phyloP scores from a whole-genome alignment of 2,888 invertebrate genomes.

The Chrysina gloriosa region DNA sequence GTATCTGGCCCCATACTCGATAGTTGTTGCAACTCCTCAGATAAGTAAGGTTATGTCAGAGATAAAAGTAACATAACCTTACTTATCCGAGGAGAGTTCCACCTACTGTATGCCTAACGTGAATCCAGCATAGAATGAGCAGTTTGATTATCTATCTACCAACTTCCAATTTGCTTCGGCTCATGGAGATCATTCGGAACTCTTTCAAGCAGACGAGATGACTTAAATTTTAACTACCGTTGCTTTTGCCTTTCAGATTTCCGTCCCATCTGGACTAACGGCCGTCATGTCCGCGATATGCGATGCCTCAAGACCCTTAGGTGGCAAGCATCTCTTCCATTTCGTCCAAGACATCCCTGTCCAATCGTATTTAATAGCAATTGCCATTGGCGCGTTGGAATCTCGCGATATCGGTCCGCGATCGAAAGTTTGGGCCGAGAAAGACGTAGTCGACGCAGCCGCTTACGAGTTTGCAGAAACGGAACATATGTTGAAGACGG shows the following conservation, averaged over 20 bases:
- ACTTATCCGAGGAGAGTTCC: too few relatives aligned
- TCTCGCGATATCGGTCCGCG: slow-evolving; percentile 81
- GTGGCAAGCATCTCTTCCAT: slow-evolving; percentile 65
- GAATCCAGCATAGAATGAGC: too few relatives aligned
- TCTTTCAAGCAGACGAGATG: too few relatives aligned
- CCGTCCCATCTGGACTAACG: slow-evolving; percentile 79
- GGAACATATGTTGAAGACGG: slow-evolving; percentile 82
- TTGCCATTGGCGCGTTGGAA: slow-evolving; percentile 87
- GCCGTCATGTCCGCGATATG: slow-evolving; percentile 91
- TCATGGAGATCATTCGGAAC: too few relatives aligned
- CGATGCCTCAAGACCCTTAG: slow-evolving; percentile 63
- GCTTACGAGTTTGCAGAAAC: slow-evolving; percentile 92
- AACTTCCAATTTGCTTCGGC: too few relatives aligned
- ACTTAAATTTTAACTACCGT: too few relatives aligned
- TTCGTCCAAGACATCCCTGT: slow-evolving; percentile 86
- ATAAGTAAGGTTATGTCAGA: too few relatives aligned
- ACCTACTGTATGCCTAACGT: too few relatives aligned
- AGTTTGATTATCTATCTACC: too few relatives aligned
- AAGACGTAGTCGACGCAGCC: slow-evolving; percentile 82
- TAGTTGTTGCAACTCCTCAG: too few relatives aligned
- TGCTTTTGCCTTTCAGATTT: slow-evolving; percentile 69
- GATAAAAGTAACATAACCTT: too few relatives aligned
- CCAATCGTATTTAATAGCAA: slow-evolving; percentile 89
- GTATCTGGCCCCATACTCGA: too few relatives aligned
- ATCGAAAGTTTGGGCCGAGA: slow-evolving; percentile 91